Evolutionary conservation across 2,888 invertebrate species (phyloP).

Genomic region (Campoletis raptor): DNA sequence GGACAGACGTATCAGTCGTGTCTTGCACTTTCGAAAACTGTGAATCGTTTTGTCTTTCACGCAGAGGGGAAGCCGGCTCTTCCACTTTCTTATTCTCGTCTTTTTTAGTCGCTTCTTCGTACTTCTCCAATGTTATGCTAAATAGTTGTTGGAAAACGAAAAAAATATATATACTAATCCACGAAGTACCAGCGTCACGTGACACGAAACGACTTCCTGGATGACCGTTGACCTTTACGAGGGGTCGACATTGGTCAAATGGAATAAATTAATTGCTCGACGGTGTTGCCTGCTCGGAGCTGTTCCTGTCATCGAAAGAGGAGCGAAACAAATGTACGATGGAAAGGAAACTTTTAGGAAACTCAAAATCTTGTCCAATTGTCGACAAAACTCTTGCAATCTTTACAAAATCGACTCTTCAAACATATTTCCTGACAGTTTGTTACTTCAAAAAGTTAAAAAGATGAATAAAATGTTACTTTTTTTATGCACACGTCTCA

Average conservation of each 20-base stretch:
- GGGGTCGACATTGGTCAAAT: conserved; percentile 52
- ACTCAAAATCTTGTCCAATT: neutral
- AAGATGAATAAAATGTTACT: neutral
- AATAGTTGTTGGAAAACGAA: conserved; percentile 1
- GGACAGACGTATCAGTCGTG: conserved; percentile 23
- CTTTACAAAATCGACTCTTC: neutral
- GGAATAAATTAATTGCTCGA: conserved; percentile 59
- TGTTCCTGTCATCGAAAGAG: conserved; percentile 11
- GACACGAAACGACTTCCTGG: conserved; percentile 71
- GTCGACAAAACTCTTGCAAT: neutral
- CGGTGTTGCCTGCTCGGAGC: conserved; percentile 25
- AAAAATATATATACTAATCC: conserved; percentile 13
- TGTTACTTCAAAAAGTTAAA: neutral
- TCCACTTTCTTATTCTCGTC: conserved; percentile 4
- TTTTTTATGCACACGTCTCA: neutral
- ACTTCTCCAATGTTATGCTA: conserved; percentile 34
- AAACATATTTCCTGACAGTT: neutral
- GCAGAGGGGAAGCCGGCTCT: neutral
- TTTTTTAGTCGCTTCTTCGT: neutral
- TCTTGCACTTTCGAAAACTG: conserved; percentile 52
- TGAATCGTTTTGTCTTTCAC: conserved; percentile 26
- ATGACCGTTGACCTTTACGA: conserved; percentile 70
- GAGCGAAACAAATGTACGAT: neutral
- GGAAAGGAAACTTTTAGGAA: too few species aligned
- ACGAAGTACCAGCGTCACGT: conserved; percentile 66